Percentiles rank a stretch among this genome's conserved stretches.
phyloP scores from a whole-genome alignment of 1,140 invertebrate species.

The Euglossa dilemma region DNA sequence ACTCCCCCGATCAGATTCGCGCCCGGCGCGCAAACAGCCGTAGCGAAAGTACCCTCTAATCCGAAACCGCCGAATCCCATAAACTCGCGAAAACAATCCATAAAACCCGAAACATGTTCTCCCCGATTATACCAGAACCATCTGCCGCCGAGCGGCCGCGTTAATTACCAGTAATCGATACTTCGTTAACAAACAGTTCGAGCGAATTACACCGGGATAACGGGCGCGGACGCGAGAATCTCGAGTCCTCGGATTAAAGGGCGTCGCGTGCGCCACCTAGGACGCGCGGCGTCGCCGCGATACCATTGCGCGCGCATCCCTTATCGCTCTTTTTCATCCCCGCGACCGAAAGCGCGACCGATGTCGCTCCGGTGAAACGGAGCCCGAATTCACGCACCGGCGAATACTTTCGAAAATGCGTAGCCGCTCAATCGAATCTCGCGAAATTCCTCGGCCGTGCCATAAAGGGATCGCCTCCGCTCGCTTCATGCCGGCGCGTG shows the following conservation, averaged over 20 bases:
- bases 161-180: constrained; percentile 34
- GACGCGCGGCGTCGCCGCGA: too few relatives aligned
- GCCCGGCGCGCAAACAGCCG: too few relatives aligned
- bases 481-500: background rate
- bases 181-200: constrained; percentile 29
- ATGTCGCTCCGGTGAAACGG: constrained; percentile 8
- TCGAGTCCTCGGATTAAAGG: background rate
- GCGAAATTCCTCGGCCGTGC: constrained; percentile 54
- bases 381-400: constrained; percentile 39
- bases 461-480: constrained; percentile 58
- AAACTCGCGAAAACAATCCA: background rate
- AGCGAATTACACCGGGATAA: background rate
- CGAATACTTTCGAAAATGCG: constrained; percentile 55
- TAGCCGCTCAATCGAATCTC: constrained; percentile 56
- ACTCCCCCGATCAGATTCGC: too few relatives aligned
- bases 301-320: background rate
- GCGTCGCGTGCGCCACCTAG: background rate
- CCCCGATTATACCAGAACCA: background rate
- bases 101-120: background rate
- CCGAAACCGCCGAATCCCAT: background rate
- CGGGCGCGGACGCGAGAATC: background rate
- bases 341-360: constrained; percentile 8
- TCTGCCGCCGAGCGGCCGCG: background rate
- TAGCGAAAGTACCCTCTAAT: background rate
- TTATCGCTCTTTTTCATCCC: background rate